phyloP scores from a whole-genome alignment of 2,888 invertebrate genomes.

The Griposia aprilina region DNA sequence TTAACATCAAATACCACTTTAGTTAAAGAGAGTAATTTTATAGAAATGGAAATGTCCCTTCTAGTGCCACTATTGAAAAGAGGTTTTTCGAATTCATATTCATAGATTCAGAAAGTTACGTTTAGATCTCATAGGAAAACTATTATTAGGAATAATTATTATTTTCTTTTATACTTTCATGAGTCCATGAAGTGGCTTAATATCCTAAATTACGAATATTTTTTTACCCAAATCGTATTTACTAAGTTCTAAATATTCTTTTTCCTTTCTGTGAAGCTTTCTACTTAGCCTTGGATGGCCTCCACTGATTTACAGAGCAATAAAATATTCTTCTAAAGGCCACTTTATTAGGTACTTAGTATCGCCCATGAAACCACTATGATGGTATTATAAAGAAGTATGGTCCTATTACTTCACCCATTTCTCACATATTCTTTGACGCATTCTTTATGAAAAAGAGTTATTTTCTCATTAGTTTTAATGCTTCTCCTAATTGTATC shows the following conservation, averaged over 20 bases:
- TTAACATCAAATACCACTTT: constrained; percentile 9
- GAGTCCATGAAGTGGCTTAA: constrained; percentile 10
- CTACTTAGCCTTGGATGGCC: not conserved
- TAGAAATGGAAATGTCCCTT: constrained; percentile 6
- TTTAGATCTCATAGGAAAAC: constrained; percentile 9
- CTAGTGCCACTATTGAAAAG: not conserved
- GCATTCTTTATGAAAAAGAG: not conserved
- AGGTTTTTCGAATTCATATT: constrained; percentile 26
- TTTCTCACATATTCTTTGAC: constrained; percentile 6
- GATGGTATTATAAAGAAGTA: constrained; percentile 33
- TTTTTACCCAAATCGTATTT: not conserved
- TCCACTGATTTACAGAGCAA: constrained; percentile 37
- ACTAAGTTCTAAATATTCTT: not conserved
- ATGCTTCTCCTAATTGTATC: not conserved
- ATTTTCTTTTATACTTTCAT: constrained; percentile 9
- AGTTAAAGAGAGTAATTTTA: constrained; percentile 9
- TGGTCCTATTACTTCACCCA: constrained; percentile 13
- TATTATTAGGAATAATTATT: not conserved
- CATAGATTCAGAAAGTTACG: constrained; percentile 23
- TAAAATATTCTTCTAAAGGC: constrained; percentile 44
- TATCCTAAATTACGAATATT: not conserved
- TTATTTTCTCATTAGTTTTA: constrained; percentile 30
- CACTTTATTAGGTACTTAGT: constrained; percentile 43
- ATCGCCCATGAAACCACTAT: constrained; percentile 16
- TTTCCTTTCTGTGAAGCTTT: constrained; percentile 3